Conservation (phyloP, 1,140 invertebrate genomes). For the Drosophila sturtevanti region DNA sequence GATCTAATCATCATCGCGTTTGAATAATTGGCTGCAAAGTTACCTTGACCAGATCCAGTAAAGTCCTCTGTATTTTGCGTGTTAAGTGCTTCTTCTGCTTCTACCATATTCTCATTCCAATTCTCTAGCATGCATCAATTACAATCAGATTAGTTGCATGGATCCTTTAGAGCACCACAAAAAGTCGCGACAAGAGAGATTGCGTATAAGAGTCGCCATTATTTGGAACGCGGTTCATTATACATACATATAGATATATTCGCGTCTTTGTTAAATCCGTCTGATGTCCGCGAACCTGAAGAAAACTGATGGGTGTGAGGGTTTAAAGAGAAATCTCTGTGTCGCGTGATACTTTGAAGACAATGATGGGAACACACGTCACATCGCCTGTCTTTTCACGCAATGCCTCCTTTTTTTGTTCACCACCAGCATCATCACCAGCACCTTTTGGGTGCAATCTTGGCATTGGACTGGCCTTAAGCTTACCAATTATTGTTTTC, state of each 20-base stretch:
- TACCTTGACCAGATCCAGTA: constrained; percentile 39
- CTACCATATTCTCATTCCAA: constrained; percentile 10
- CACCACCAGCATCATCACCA: neutral
- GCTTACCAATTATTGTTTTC: constrained; percentile 12
- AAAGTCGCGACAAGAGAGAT: constrained; percentile 18
- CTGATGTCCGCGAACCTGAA: neutral
- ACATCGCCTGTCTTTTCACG: constrained; percentile 5
- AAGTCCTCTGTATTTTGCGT: constrained; percentile 54
- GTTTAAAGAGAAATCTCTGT: constrained; percentile 5
- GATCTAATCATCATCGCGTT: constrained; percentile 64
- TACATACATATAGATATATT: neutral
- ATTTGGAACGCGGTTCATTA: constrained; percentile 10
- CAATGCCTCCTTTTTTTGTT: neutral
- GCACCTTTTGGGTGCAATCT: neutral
- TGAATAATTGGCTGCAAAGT: constrained; percentile 66
- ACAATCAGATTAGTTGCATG: constrained; percentile 77
- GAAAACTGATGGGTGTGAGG: constrained; percentile 4
- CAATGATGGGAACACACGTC: constrained; percentile 6
- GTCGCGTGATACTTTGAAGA: constrained; percentile 2
- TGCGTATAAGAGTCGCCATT: constrained; percentile 25
- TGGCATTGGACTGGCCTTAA: neutral
- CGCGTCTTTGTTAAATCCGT: neutral
- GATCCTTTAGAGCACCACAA: constrained; percentile 32
- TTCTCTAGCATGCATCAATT: constrained; percentile 71
- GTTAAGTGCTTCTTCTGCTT: constrained; percentile 27